Percentiles rank a stretch among this genome's conserved stretches.
Evolutionary conservation across 1,140 invertebrate genomes (phyloP).

Genomic region (Mactra quadrangularis): DNA sequence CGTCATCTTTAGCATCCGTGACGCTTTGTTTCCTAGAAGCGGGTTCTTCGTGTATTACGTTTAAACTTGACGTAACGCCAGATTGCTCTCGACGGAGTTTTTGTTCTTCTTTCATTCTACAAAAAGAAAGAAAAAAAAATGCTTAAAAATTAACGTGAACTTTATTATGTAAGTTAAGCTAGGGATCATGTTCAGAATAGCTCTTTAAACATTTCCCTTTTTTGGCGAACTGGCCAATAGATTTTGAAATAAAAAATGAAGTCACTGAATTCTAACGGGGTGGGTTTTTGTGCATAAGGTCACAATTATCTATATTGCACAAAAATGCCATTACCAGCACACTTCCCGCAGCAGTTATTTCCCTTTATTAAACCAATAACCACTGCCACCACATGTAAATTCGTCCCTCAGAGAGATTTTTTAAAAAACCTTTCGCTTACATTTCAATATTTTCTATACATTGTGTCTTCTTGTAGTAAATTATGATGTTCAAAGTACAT

Average conservation of each 20-base stretch:
- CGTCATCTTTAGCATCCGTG: neutral
- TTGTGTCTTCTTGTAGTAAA: too few species aligned
- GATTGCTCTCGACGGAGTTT: neutral
- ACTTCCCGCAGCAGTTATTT: too few species aligned
- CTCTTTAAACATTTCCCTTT: neutral
- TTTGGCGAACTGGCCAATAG: neutral
- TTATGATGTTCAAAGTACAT: too few species aligned
- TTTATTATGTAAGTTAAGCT: neutral
- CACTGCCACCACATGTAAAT: too few species aligned
- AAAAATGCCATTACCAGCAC: too few species aligned
- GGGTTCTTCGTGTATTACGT: neutral
- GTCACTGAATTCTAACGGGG: neutral
- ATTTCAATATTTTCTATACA: too few species aligned
- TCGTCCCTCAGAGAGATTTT: too few species aligned
- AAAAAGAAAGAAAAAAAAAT: too few species aligned
- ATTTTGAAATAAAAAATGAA: neutral
- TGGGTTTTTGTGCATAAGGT: neutral
- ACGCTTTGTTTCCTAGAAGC: neutral
- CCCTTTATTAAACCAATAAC: too few species aligned
- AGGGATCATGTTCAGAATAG: neutral
- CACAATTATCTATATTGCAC: too few species aligned
- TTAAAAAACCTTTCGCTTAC: too few species aligned
- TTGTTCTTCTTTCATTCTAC: conserved; percentile 41
- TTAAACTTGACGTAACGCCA: neutral
- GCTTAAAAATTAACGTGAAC: neutral